Evolutionary conservation across 2,797 vertebrate genomes (phyloP), one percentile per base, ranked within the genome.

Genomic region (Discoglossus pictus): DNA sequence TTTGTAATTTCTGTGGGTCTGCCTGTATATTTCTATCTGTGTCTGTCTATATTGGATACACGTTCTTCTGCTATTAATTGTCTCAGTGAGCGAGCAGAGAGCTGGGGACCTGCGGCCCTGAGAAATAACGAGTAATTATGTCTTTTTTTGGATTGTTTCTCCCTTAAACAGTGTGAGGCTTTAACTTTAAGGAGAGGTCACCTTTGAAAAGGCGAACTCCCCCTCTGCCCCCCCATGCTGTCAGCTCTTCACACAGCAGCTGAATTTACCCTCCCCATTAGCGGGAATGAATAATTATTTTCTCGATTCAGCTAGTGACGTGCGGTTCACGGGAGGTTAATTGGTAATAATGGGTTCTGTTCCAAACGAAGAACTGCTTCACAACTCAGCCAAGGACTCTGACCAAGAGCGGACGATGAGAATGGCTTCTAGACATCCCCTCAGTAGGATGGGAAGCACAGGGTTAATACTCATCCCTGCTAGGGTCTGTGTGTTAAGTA

Each of bases 321-420:
- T 71, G 68, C 43, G 24, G 68, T 64, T 71, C 68, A 71, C 25
- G 44, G 68, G 68, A 71, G 68, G 68, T 71, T 71, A 71, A 71
- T 71, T 71, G 68, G 68, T 71, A 71, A 71, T 71, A 71, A 71
- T 71, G 68, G 68, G 61, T 71, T 71, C 68, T 71, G 68, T 71
- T 71, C 68, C 68, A 71, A 64, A 71, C 53, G 61, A 71, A 59
- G 68, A 71, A 64, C 61, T 42, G 68, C 68, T 71, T 71, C 61
- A 63, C 61, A 51, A 64, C 68, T 58, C 38, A 64, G 68, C 68
- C 68, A 71, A 71, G 68, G 68, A 59, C 53, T 70, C 42, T 64
- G 67, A 40, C 67, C 59, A 44, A 58, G 25, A 71, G 36, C 38
- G 2, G 59, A 17, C 24, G 44, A 18, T 35, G 51, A 64, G 20